Evolutionary conservation across 2,888 invertebrate genomes (phyloP), one percentile per base, ranked within the genome.

Genomic region (Callosobruchus maculatus): DNA sequence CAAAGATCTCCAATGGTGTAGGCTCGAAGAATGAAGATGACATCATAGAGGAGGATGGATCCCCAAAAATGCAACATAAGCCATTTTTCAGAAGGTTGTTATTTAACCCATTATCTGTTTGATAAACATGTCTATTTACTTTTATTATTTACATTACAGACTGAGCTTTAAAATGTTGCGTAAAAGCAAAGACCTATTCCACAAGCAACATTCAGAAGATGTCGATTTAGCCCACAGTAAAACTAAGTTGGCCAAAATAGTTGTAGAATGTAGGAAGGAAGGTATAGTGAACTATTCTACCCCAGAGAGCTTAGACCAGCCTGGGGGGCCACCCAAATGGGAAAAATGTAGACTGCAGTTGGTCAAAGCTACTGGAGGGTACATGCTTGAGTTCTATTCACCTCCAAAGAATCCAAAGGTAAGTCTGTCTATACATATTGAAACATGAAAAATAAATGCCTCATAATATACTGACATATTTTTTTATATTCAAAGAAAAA

Each of bases 301-400:
- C 74, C 97, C 97, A 0, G 97, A 98, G 85, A 96, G 97, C 85
- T 88, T 95, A 73, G 97, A 97, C 87, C 93, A 92, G 83, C 92
- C 92, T 0, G 92, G 92, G 9, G 95, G 95, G 20, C 94, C 95
- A 30, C 95, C 94, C 75, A 96, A 96, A 86, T 98, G 98, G 97
- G 97, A 97, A 85, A 95, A 94, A 86, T 97, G 97, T 85, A 91
- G 97, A 81, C 88, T 98, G 80, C 95, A 95, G 0, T 88, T 99
- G 73, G 95, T 98, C 9, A 97, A 97, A 87, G 96, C 97, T 22
- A 95, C 95, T 22, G 97, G 96, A 73, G 98, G 98, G 68, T 97
- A 96, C 83, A 96, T 96, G 92, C 88, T 99, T 74, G 98, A 98
- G 86, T 97, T 98, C 87, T 98, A 97, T 87, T 95, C 96, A 3